Evolutionary conservation across 37 sponge, comb jelly and placozoan genomes (phyloP).

Genomic region (Geodia barretti): DNA sequence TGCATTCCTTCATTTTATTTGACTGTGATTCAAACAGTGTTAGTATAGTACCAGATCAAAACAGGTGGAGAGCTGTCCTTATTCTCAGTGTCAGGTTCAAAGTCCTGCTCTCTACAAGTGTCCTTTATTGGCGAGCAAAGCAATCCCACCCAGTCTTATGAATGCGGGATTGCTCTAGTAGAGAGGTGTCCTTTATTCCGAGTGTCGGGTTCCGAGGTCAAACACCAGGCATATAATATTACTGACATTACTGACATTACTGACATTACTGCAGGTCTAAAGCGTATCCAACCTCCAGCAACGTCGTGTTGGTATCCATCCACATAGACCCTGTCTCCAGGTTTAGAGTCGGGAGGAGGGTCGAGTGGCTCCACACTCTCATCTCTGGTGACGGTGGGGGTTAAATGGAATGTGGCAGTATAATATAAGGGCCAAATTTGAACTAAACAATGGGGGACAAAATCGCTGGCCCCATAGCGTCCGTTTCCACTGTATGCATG

Average conservation of each 20-base stretch:
- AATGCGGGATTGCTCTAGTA: conserved; percentile 23
- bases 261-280: too few relatives aligned
- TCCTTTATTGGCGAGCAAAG: conserved; percentile 52
- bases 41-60: too few relatives aligned
- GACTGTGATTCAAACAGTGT: too few relatives aligned
- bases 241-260: not conserved
- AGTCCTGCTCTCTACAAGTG: conserved; percentile 10
- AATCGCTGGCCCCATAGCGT: too few relatives aligned
- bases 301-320: conserved; percentile 64
- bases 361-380: conserved; percentile 74
- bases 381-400: too few relatives aligned
- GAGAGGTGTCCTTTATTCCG: not conserved
- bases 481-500: too few relatives aligned
- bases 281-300: conserved; percentile 53
- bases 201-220: not conserved
- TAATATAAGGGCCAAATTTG: too few relatives aligned
- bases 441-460: too few relatives aligned
- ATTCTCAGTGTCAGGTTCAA: conserved; percentile 35
- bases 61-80: too few relatives aligned
- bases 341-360: conserved; percentile 68
- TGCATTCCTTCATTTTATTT: too few relatives aligned
- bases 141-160: conserved; percentile 28
- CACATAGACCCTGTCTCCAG: conserved; percentile 80
- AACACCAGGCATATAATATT: not conserved
- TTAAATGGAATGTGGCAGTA: too few relatives aligned